Evolutionary conservation across 2,113 vertebrate genomes (phyloP).

Genomic region (Mionectes macconnelli): DNA sequence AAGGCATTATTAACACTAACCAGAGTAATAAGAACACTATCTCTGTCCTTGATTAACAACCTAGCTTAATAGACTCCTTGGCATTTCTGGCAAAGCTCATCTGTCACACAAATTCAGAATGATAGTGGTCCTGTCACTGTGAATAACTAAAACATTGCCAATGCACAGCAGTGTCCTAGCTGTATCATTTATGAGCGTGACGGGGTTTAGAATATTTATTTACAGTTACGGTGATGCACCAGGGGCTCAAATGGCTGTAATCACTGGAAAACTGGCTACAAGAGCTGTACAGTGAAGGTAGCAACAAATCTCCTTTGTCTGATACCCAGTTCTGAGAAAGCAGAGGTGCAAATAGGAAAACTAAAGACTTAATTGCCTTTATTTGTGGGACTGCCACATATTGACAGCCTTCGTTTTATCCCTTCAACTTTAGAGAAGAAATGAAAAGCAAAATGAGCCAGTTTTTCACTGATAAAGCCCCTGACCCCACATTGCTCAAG

Average conservation of each 20-base stretch:
- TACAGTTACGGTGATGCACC: not conserved
- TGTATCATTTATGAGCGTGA: not conserved
- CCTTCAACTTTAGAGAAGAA: not conserved
- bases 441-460: not conserved
- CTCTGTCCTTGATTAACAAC: not conserved
- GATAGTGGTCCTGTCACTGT: not conserved
- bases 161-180: not conserved
- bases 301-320: not conserved
- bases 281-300: not conserved
- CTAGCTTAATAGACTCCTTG: not conserved
- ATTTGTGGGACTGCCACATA: not conserved
- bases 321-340: not conserved
- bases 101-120: not conserved
- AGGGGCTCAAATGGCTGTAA: not conserved
- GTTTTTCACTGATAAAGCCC: not conserved
- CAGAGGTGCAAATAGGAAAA: not conserved
- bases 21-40: not conserved
- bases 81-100: not conserved
- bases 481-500: not conserved
- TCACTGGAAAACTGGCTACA: not conserved
- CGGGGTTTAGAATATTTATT: not conserved
- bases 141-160: not conserved
- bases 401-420: not conserved
- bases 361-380: not conserved
- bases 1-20: conserved; percentile 13